These are phyloP conservation scores for Campylomormyrus numenius DNA, from an alignment of 2,113 vertebrate genomes.

Conservation along the genomic window DNA sequence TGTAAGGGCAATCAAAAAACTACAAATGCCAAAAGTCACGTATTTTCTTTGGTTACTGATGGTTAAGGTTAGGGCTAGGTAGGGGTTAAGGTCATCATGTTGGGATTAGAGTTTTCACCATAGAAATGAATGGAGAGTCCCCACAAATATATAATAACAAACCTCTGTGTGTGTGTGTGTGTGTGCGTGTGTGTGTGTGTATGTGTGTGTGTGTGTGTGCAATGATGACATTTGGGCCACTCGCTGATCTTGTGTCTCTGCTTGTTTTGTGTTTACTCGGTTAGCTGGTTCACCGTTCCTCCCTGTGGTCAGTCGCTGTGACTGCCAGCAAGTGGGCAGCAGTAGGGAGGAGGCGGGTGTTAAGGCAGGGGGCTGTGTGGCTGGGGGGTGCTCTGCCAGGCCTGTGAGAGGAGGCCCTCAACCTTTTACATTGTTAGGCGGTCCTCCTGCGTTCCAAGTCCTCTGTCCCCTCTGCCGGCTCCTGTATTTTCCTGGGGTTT, in stretches of 20 bases:
- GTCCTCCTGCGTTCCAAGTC: background rate
- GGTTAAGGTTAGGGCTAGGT: too few relatives aligned
- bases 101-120: too few relatives aligned
- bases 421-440: background rate
- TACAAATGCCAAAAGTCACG: too few relatives aligned
- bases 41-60: too few relatives aligned
- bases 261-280: background rate
- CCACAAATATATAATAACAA: too few relatives aligned
- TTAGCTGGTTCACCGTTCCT: background rate
- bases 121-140: too few relatives aligned
- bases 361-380: background rate
- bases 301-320: background rate
- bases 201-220: slow-evolving; percentile 1
- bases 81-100: too few relatives aligned
- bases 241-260: background rate
- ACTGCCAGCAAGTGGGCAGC: background rate
- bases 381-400: background rate
- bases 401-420: background rate
- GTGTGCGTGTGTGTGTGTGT: slow-evolving; percentile 1
- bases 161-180: background rate
- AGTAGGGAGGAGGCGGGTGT: background rate
- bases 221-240: background rate
- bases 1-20: too few relatives aligned
- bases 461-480: background rate
- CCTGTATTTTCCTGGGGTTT: background rate